Evolutionary conservation across 2,113 vertebrate genomes (phyloP).

Genomic region (Globicephala melas): DNA sequence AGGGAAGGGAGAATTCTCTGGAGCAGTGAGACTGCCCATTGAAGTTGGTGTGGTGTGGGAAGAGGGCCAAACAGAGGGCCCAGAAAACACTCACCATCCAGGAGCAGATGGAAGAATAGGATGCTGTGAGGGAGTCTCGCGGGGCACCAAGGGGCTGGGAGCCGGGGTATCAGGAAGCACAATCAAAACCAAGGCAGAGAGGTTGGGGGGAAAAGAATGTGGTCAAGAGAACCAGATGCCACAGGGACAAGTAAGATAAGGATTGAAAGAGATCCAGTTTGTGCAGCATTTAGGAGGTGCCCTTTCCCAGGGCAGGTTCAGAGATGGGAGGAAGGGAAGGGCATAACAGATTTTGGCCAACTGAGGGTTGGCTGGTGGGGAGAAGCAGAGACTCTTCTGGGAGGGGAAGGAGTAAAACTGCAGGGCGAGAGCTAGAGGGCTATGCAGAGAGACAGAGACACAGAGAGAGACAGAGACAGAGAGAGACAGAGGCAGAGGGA

Average conservation of each 20-base stretch:
- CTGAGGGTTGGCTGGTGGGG: too few species aligned
- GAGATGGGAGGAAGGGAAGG: accelerated
- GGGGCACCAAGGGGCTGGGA: accelerated
- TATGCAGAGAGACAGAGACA: not conserved
- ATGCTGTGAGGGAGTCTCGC: accelerated
- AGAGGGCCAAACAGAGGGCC: not conserved
- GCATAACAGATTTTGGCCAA: accelerated
- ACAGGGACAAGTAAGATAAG: not conserved
- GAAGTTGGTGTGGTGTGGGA: not conserved
- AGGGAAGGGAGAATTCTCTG: not conserved
- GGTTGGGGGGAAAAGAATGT: accelerated
- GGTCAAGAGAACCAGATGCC: not conserved
- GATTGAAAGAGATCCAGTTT: not conserved
- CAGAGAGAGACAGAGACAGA: not conserved
- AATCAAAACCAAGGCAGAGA: too few species aligned
- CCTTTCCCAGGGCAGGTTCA: not conserved
- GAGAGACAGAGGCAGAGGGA: accelerated
- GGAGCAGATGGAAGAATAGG: too few species aligned
- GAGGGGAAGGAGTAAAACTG: too few species aligned
- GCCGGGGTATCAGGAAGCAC: accelerated
- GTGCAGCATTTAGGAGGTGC: not conserved
- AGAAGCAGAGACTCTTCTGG: too few species aligned
- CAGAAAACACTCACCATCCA: not conserved
- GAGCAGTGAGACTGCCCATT: not conserved
- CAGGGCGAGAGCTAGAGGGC: too few species aligned